These are phyloP conservation scores for Parnassius smintheus DNA, from an alignment of 2,888 invertebrate species.

Conservation along the genomic window DNA sequence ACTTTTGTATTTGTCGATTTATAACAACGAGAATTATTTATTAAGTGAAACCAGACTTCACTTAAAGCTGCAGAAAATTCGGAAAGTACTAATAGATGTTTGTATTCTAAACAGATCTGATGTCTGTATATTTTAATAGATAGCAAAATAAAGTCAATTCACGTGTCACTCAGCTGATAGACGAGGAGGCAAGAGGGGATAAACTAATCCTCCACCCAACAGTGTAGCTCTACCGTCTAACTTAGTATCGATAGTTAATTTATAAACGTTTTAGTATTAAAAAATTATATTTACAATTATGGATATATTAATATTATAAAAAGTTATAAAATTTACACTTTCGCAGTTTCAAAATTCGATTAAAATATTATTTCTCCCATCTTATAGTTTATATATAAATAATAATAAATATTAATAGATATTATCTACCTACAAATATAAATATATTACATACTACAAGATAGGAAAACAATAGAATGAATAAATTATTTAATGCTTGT, in stretches of 20 bases:
- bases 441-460: too few species aligned
- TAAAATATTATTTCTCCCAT: too few species aligned
- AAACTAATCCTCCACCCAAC: conserved; percentile 46
- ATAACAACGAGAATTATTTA: neutral
- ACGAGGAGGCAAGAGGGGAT: conserved; percentile 53
- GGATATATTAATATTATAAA: too few species aligned
- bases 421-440: too few species aligned
- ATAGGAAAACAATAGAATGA: too few species aligned
- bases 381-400: too few species aligned
- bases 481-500: too few species aligned
- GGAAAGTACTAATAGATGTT: neutral
- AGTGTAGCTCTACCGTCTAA: conserved; percentile 16
- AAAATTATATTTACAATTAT: neutral
- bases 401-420: too few species aligned
- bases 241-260: conserved; percentile 16
- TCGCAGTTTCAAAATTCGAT: too few species aligned
- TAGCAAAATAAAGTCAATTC: conserved; percentile 56
- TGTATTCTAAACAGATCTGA: neutral
- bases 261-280: neutral
- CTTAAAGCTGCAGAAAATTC: neutral
- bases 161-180: conserved; percentile 78
- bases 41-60: neutral
- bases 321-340: too few species aligned
- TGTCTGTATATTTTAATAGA: conserved; percentile 3
- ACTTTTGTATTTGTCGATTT: too few species aligned